These are phyloP conservation scores for Dufourea novaeangliae DNA, from an alignment of 1,140 invertebrate species.

Conservation along the genomic window DNA sequence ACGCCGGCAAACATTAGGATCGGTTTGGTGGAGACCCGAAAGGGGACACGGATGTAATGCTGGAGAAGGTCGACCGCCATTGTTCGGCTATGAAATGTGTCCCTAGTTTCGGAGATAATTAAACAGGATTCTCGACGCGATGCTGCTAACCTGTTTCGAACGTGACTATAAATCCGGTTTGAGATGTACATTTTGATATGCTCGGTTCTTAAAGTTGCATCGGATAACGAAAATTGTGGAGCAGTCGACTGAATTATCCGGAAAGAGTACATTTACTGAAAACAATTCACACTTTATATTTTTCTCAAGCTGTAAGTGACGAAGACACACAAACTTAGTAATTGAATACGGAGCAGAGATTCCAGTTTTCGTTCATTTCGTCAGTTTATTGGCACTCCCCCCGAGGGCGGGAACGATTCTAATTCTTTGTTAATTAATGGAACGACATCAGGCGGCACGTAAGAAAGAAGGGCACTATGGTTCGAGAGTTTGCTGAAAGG, in stretches of 20 bases:
- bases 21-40: slow-evolving; percentile 44
- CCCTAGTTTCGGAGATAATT: slow-evolving; percentile 9
- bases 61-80: slow-evolving; percentile 36
- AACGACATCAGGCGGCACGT: slow-evolving; percentile 58
- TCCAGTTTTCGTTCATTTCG: not conserved
- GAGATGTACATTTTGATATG: not conserved
- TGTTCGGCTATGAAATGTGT: slow-evolving; percentile 38
- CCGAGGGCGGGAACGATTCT: slow-evolving; percentile 57
- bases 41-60: slow-evolving; percentile 47
- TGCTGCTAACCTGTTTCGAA: too few species aligned
- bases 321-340: not conserved
- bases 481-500: slow-evolving; percentile 72
- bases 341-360: slow-evolving; percentile 16
- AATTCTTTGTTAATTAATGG: slow-evolving; percentile 75
- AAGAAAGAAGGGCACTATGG: slow-evolving; percentile 67
- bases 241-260: too few species aligned
- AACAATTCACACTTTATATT: too few species aligned
- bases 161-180: not conserved
- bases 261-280: too few species aligned
- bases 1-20: slow-evolving; percentile 59
- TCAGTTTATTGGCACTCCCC: slow-evolving; percentile 14
- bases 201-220: not conserved
- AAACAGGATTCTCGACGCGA: not conserved
- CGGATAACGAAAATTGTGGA: too few species aligned
- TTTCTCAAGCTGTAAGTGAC: not conserved